phyloP scores from a whole-genome alignment of 2,888 invertebrate species.

The Copidosoma aretas region DNA sequence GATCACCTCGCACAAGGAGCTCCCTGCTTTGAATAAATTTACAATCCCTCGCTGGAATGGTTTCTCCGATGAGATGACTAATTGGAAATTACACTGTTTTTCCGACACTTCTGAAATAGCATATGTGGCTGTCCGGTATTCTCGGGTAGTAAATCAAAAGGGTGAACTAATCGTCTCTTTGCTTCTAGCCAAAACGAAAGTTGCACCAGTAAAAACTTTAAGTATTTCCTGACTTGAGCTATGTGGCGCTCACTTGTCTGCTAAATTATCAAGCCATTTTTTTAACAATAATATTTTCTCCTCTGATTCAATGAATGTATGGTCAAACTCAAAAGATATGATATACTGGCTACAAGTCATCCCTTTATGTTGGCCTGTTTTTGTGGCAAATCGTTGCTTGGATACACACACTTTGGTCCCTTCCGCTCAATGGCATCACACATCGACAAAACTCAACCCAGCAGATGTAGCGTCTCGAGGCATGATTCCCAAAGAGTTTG shows the following conservation, averaged over 20 bases:
- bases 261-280: background rate
- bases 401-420: background rate
- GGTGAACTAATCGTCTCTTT: background rate
- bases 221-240: background rate
- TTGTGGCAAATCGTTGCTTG: constrained; percentile 2
- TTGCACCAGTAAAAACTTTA: constrained; percentile 9
- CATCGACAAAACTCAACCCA: no score
- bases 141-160: background rate
- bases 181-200: constrained; percentile 1
- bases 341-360: background rate
- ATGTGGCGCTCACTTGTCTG: background rate
- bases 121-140: background rate
- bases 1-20: background rate
- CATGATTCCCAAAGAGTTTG: no score
- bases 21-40: background rate
- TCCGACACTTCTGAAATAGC: background rate
- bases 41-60: background rate
- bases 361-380: background rate
- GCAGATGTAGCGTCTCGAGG: no score
- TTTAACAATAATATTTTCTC: background rate
- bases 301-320: background rate
- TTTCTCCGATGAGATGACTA: background rate
- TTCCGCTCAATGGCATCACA: background rate
- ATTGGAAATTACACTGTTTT: constrained; percentile 4
- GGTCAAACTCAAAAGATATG: background rate